These are phyloP conservation scores for Leptopterna dolabrata DNA, from an alignment of 2,888 invertebrate species.

Conservation along the genomic window DNA sequence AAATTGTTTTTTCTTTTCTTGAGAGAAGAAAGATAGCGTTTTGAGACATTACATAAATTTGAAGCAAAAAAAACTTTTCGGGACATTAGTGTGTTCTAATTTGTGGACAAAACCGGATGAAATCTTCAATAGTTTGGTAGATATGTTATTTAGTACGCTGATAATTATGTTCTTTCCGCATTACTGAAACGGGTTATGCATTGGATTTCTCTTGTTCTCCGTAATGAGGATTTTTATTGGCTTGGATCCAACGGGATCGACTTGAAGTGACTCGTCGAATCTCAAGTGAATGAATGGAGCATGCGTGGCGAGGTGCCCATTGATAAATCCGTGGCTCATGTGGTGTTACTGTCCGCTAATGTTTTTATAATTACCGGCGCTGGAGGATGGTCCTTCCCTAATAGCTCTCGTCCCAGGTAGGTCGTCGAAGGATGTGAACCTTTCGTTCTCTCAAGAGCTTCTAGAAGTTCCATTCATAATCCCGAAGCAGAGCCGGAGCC, in stretches of 20 bases:
- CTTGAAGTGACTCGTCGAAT: neutral
- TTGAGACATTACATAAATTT: too few species aligned
- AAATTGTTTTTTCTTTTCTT: too few species aligned
- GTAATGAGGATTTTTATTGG: neutral
- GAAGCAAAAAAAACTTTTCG: too few species aligned
- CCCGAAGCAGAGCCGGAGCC: slow-evolving; percentile 10
- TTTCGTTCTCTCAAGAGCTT: neutral
- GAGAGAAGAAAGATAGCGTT: too few species aligned
- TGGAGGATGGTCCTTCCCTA: slow-evolving; percentile 6
- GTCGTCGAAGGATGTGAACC: neutral
- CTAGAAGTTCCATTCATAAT: slow-evolving; percentile 42
- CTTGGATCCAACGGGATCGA: neutral
- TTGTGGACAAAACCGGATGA: too few species aligned
- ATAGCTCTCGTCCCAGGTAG: slow-evolving; percentile 40
- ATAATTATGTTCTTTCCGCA: too few species aligned
- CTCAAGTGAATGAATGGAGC: neutral
- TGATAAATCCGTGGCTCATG: neutral
- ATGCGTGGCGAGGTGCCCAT: neutral
- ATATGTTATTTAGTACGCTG: too few species aligned
- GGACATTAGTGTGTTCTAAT: too few species aligned
- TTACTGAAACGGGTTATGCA: too few species aligned
- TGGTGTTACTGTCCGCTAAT: slow-evolving; percentile 25
- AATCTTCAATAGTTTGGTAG: too few species aligned
- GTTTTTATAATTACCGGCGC: slow-evolving; percentile 17
- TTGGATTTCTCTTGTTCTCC: too few species aligned